phyloP scores from a whole-genome alignment of 1,140 invertebrate genomes.

The Galendromus occidentalis region DNA sequence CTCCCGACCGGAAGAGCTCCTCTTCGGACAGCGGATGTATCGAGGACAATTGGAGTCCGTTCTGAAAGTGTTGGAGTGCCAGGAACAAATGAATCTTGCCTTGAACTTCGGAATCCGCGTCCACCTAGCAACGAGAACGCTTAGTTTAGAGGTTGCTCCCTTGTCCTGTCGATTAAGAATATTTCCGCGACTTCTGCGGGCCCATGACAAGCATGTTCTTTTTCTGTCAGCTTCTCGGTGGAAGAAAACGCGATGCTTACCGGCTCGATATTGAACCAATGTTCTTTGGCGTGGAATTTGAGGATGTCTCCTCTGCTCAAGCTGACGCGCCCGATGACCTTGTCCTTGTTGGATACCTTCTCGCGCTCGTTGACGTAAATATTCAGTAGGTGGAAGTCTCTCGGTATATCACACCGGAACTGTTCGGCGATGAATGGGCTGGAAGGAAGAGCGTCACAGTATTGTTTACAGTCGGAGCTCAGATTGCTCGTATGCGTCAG shows the following conservation, averaged over 20 bases:
- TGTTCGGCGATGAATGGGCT: conserved; percentile 81
- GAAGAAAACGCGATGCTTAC: conserved; percentile 20
- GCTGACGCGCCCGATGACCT: conserved; percentile 61
- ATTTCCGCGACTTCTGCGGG: too few species aligned
- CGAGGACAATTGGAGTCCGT: conserved; percentile 11
- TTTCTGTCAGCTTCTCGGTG: too few species aligned
- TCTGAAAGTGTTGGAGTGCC: conserved; percentile 10
- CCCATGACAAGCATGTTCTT: too few species aligned
- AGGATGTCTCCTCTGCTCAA: conserved; percentile 63
- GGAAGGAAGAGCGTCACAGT: conserved; percentile 22
- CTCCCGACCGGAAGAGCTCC: neutral
- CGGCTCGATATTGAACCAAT: conserved; percentile 65
- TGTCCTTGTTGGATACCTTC: conserved; percentile 49
- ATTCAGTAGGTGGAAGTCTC: conserved; percentile 62
- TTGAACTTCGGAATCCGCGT: conserved; percentile 70
- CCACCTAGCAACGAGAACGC: conserved; percentile 28
- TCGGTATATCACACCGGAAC: conserved; percentile 72
- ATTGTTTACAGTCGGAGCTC: too few species aligned
- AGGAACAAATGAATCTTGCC: conserved; percentile 23
- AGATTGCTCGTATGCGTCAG: too few species aligned
- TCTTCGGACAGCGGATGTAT: neutral
- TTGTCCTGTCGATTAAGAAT: too few species aligned
- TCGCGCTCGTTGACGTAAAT: conserved; percentile 61
- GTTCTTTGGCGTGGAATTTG: conserved; percentile 66
- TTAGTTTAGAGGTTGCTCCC: too few species aligned